Evolutionary conservation across 2,113 vertebrate species (phyloP), one percentile per base, ranked within the genome.

Genomic region (Pelusios castaneus): DNA sequence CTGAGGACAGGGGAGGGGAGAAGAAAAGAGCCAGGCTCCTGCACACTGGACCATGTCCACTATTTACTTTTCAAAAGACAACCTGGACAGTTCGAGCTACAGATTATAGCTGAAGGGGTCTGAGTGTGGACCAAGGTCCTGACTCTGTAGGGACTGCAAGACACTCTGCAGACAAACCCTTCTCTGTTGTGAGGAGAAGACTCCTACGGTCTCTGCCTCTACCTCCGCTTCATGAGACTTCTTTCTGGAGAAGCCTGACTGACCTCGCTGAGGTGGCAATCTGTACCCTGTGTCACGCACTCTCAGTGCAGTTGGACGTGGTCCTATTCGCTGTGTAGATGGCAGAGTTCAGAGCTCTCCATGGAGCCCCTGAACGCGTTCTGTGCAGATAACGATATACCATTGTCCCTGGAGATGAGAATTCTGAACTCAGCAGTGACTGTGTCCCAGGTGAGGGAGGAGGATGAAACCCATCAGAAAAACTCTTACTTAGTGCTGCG

Each of bases 401-500:
- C 75, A 21, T 38, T 34, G 2, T 51, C 52, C 84, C 87, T 41
- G 54, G 41, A 47, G 52, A 58, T 80, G 80, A 85, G 52, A 47
- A 38, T 51, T 51, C 34, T 19, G 55, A 82, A 93, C 29, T 29
- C 51, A n/a, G 19, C 67, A 52, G 29, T 54, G 80, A 52, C n/a
- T 4, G 10, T n/a, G 49, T 47, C 89, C n/a, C 63, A 83, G 84
- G 49, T 0, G 0, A 1, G 1, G 70, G 5, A 70, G 13, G 29
- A 60, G 63, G 34, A 17, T 70, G 63, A 17, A 70, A 38, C 16
- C 19, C n/a, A 70, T 70, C 63, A 70, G 63, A 10, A 38, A 70
- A 70, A 19, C 16, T n/a, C 19, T 43, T 1, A 6, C 49, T 84
- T 24, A 43, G 47, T 60, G 0, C 0, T 55, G 79, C 24, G 13